phyloP scores from a whole-genome alignment of 2,113 vertebrate species.

The Callocephalon fimbriatum region DNA sequence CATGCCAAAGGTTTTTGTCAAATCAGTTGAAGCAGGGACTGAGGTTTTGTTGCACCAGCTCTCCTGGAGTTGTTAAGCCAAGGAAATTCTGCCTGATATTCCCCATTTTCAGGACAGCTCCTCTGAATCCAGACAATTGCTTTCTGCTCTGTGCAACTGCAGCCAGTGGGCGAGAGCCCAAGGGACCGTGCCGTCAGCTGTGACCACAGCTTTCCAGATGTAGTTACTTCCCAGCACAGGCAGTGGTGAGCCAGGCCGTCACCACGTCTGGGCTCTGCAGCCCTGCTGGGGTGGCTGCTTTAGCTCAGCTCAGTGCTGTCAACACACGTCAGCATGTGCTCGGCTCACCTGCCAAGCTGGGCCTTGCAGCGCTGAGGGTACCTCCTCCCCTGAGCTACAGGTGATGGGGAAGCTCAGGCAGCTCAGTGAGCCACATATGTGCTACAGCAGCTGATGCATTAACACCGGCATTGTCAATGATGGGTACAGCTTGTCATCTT shows the following conservation, averaged over 20 bases:
- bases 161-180: background rate
- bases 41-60: background rate
- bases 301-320: background rate
- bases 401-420: background rate
- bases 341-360: background rate
- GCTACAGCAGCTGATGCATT: background rate
- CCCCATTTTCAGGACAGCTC: background rate
- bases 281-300: background rate
- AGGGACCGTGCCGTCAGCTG: fast-evolving
- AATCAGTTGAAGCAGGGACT: background rate
- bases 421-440: fast-evolving
- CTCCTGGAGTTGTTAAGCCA: background rate
- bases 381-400: background rate
- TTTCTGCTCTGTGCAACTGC: background rate
- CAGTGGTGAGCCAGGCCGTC: background rate
- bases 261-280: background rate
- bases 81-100: background rate
- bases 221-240: background rate
- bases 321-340: fast-evolving
- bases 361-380: background rate
- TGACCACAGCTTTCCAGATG: background rate
- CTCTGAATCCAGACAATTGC: background rate
- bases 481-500: background rate
- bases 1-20: background rate
- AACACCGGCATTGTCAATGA: background rate